A percentile compares a stretch with the other conserved stretches of the same genome.
phyloP scores from a whole-genome alignment of 2,797 vertebrate species.

The Protosalanx chinensis region DNA sequence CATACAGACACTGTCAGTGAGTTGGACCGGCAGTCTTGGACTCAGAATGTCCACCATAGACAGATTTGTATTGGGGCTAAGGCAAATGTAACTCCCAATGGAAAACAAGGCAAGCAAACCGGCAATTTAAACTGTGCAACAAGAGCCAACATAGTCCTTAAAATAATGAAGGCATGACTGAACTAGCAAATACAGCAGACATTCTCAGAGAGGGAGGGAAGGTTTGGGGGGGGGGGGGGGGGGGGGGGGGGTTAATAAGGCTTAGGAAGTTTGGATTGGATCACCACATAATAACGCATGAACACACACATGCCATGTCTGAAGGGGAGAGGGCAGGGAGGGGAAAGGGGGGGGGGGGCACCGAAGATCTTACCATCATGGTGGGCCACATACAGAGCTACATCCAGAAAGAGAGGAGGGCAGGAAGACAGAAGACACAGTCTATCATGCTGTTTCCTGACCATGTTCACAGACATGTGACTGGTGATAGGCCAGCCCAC shows the following conservation, averaged over 20 bases:
- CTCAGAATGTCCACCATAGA: slow-evolving; percentile 21
- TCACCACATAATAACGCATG: not conserved
- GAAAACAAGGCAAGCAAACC: slow-evolving; percentile 7
- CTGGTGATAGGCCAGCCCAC: not conserved
- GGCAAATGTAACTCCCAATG: slow-evolving; percentile 5
- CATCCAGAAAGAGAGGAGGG: slow-evolving; percentile 61
- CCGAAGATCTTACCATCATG: slow-evolving; percentile 76
- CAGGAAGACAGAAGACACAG: slow-evolving; percentile 64
- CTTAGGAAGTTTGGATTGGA: not conserved
- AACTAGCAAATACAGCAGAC: not conserved
- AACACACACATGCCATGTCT: not conserved
- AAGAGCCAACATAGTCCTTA: slow-evolving; percentile 44
- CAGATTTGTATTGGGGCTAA: slow-evolving; percentile 25
- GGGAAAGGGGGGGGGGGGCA: not conserved
- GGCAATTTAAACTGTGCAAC: slow-evolving; percentile 26
- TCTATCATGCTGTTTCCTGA: slow-evolving; percentile 33
- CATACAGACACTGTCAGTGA: slow-evolving; percentile 12
- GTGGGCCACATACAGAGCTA: slow-evolving; percentile 85
- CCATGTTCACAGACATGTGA: not conserved
- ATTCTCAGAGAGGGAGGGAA: not conserved
- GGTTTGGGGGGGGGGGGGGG: not conserved
- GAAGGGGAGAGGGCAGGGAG: not conserved
- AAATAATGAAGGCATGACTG: slow-evolving; percentile 34
- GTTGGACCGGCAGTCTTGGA: slow-evolving; percentile 7
- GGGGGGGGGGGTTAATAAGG: not conserved